Conservation (phyloP, 2,113 vertebrate species). For the Psettodes erumei region DNA sequence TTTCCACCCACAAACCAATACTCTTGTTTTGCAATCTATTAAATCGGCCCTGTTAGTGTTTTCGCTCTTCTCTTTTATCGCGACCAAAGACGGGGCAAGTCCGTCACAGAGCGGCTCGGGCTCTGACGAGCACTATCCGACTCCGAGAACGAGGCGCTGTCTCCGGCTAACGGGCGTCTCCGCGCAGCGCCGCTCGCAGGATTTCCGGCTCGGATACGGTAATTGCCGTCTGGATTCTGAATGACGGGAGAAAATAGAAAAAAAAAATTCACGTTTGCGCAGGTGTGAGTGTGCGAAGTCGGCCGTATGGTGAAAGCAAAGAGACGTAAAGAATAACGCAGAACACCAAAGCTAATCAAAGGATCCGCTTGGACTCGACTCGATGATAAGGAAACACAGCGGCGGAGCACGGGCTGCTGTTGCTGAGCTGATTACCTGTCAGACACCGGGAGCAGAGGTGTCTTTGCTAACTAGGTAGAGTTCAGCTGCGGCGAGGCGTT, state of each 20-base stretch:
- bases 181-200: constrained; percentile 43
- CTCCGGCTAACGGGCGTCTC: constrained; percentile 49
- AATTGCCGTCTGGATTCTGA: constrained; percentile 71
- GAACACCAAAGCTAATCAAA: constrained; percentile 49
- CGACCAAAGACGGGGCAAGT: constrained; percentile 55
- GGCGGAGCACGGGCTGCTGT: not conserved
- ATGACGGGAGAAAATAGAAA: no score
- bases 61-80: constrained; percentile 52
- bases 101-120: constrained; percentile 24
- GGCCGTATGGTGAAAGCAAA: not conserved
- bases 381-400: constrained; percentile 14
- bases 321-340: constrained; percentile 14
- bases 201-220: constrained; percentile 58
- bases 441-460: not conserved
- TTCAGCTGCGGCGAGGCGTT: not conserved
- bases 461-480: not conserved
- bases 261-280: constrained; percentile 29
- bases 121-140: constrained; percentile 57
- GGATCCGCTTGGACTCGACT: constrained; percentile 14
- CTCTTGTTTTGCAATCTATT: constrained; percentile 67
- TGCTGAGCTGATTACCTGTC: not conserved
- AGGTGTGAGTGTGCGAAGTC: not conserved
- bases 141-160: constrained; percentile 56
- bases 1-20: constrained; percentile 59
- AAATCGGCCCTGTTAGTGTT: constrained; percentile 68